Conservation (phyloP, 2,797 vertebrate genomes). For the Gouania willdenowi region DNA sequence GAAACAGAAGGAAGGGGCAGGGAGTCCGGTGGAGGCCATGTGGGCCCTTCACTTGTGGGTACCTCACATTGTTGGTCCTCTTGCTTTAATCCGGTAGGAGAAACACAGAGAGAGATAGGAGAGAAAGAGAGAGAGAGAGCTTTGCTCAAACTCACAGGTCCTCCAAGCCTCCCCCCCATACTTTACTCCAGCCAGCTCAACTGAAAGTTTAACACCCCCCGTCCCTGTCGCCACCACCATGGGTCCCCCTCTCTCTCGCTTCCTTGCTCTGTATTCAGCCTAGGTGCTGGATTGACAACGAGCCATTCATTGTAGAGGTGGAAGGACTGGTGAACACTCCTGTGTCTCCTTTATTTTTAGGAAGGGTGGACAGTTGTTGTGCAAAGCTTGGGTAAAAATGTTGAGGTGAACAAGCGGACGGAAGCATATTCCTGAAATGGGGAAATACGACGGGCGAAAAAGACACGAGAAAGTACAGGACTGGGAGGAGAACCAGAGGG, state of each 20-base stretch:
- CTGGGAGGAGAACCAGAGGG: slow-evolving; percentile 22
- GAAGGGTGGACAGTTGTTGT: slow-evolving; percentile 3
- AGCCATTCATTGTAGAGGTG: slow-evolving; percentile 79
- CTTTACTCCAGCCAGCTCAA: slow-evolving; percentile 68
- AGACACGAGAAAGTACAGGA: slow-evolving; percentile 37
- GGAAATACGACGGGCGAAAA: slow-evolving; percentile 56
- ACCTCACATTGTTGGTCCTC: slow-evolving; percentile 39
- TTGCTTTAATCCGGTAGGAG: slow-evolving; percentile 54
- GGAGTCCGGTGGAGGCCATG: slow-evolving; percentile 50
- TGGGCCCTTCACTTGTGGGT: slow-evolving; percentile 41
- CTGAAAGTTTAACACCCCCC: slow-evolving; percentile 62
- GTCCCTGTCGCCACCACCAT: slow-evolving; percentile 26
- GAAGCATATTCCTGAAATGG: slow-evolving; percentile 54
- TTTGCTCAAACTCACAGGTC: slow-evolving; percentile 48
- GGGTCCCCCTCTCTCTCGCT: slow-evolving; percentile 51
- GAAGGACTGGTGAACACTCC: slow-evolving; percentile 76
- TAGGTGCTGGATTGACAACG: slow-evolving; percentile 80
- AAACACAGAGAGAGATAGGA: slow-evolving; percentile 34
- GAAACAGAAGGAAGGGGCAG: slow-evolving; percentile 22
- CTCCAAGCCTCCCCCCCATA: slow-evolving; percentile 31
- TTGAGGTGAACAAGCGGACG: slow-evolving; percentile 12
- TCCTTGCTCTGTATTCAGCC: slow-evolving; percentile 78
- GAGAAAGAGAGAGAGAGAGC: slow-evolving; percentile 31
- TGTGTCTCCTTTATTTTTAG: slow-evolving; percentile 47
- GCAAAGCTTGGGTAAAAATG: slow-evolving; percentile 23